Percentiles rank a stretch among this genome's conserved stretches.
phyloP scores from a whole-genome alignment of 37 sponge, comb jelly and placozoan species.

The Hormiphora californensis region DNA sequence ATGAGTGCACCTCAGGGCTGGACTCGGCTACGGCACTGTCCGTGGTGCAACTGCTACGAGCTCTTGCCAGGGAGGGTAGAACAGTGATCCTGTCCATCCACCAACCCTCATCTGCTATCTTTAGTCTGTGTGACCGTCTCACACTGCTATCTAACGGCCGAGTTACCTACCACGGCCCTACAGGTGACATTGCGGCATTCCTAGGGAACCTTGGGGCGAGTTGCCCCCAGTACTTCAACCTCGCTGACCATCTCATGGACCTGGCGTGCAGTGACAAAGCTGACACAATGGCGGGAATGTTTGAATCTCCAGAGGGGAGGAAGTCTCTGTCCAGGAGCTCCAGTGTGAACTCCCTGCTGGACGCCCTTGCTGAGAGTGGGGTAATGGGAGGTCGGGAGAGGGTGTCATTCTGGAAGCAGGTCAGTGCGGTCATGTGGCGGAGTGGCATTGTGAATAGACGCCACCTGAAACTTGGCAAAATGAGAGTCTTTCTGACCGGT shows the following conservation, averaged over 20 bases:
- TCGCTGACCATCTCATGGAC: slow-evolving; percentile 50
- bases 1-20: slow-evolving; percentile 40
- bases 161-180: not conserved
- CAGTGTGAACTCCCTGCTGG: slow-evolving; percentile 22
- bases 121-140: slow-evolving; percentile 30
- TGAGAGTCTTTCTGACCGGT: slow-evolving; percentile 14
- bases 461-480: slow-evolving; percentile 17
- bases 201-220: not conserved
- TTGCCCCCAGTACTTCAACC: slow-evolving; percentile 21
- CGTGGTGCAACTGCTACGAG: not conserved
- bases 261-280: not conserved
- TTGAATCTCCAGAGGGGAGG: not conserved
- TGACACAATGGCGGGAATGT: not conserved
- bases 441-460: not conserved
- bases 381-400: not conserved
- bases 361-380: not conserved
- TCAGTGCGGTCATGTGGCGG: slow-evolving; percentile 28
- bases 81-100: slow-evolving; percentile 29
- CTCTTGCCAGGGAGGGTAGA: slow-evolving; percentile 29
- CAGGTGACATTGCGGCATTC: not conserved
- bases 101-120: slow-evolving; percentile 44
- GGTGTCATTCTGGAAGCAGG: not conserved
- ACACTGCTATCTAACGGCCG: slow-evolving; percentile 20
- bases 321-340: not conserved
- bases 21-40: slow-evolving; percentile 31